Evolutionary conservation across 2,113 vertebrate genomes (phyloP).

Genomic region (Murina feae): DNA sequence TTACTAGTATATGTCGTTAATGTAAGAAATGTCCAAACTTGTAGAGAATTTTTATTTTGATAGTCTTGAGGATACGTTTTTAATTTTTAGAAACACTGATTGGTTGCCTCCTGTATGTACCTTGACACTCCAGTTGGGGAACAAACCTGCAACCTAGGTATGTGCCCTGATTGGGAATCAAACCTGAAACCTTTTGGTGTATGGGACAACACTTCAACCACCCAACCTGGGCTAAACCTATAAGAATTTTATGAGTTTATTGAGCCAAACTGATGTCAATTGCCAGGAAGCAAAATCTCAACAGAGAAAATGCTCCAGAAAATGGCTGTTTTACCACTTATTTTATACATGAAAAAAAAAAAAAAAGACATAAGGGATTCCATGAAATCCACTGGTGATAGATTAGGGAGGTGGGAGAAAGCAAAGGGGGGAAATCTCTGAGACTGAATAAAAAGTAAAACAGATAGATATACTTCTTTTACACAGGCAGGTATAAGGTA

Average conservation of each 20-base stretch:
- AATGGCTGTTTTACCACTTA: not conserved
- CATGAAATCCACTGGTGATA: not conserved
- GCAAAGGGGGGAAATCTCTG: not conserved
- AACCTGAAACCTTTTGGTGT: not conserved
- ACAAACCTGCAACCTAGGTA: not conserved
- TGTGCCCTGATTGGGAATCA: not conserved
- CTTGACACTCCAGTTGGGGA: not conserved
- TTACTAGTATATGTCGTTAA: not conserved
- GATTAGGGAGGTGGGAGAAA: not conserved
- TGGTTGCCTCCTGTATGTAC: not conserved
- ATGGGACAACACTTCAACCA: not conserved
- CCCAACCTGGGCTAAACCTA: no score
- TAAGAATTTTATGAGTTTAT: not conserved
- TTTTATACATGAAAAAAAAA: not conserved
- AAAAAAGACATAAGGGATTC: not conserved
- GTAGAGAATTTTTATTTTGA: not conserved
- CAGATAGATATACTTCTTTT: not conserved
- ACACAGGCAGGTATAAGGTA: not conserved
- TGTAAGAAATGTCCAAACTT: not conserved
- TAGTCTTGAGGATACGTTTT: not conserved
- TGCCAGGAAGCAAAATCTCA: not conserved
- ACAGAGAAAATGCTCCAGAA: not conserved
- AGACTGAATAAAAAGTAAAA: not conserved
- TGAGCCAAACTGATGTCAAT: not conserved
- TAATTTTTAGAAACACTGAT: not conserved